phyloP scores from a whole-genome alignment of 2,113 vertebrate species.

The Tetraodon nigroviridis region DNA sequence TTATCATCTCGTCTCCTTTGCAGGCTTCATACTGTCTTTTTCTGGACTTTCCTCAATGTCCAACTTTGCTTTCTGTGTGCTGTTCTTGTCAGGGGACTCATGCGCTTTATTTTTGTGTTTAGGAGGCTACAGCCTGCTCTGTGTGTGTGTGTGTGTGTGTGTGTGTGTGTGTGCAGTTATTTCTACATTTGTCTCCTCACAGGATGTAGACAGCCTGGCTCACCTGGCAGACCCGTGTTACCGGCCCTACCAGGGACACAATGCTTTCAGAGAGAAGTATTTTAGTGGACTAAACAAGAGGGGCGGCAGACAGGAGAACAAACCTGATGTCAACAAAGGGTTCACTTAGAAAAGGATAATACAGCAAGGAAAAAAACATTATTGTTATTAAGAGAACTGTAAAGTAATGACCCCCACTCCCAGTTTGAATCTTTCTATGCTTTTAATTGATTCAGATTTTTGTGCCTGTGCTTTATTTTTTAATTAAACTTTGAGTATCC shows the following conservation, averaged over 20 bases:
- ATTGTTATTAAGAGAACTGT: background rate
- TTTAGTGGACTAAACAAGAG: slow-evolving; percentile 93
- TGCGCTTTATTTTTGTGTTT: too few species aligned
- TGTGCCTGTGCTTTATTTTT: slow-evolving; percentile 2
- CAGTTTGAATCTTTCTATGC: slow-evolving; percentile 12
- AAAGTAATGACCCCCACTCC: background rate
- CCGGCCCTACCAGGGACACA: slow-evolving; percentile 87
- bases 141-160: too few species aligned
- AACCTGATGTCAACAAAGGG: slow-evolving; percentile 58
- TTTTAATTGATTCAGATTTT: slow-evolving; percentile 9
- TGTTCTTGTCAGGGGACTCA: too few species aligned
- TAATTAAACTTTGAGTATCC: background rate
- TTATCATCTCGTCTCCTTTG: too few species aligned
- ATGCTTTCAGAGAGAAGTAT: slow-evolving; percentile 97
- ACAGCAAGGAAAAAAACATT: background rate
- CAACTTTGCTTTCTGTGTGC: too few species aligned
- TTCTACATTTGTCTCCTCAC: slow-evolving; percentile 24
- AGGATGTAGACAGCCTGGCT: slow-evolving; percentile 80
- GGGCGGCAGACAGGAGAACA: slow-evolving; percentile 78
- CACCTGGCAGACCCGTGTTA: slow-evolving; percentile 73
- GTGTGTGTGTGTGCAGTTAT: background rate
- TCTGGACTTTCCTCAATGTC: too few species aligned
- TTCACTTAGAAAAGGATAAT: background rate
- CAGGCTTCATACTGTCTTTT: too few species aligned
- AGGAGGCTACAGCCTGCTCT: too few species aligned